Base-by-base conservation (phyloP, 1,140 invertebrate species). In the Neotoxoptera formosana region DNA sequence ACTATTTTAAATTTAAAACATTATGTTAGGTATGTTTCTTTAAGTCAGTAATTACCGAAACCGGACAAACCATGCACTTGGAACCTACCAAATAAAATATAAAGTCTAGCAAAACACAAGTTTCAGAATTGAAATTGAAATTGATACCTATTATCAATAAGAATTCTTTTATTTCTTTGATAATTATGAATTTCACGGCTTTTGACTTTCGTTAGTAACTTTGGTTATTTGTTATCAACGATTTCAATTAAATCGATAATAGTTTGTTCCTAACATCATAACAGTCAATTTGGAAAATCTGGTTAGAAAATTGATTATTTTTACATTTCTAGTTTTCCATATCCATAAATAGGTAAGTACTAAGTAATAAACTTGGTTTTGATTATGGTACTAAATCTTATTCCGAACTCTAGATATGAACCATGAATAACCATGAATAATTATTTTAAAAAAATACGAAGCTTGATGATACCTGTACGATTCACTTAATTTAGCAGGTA, bases 231-330 rank as follows among this genome's bases (percentile, higher is more conserved):
- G 34, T 83, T 83, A 83, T 83, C 76, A 83, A 83, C 34, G 17
- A 1, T 36, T 23, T 36, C 17, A 23, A 36, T 36, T 83, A 36
- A 48, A 53, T 86, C 81, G 25, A 56, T 90, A 60, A 41, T 47
- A 60, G 36, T 30, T 90, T 90, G 88, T 60, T 60, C 25, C 88
- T 90, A 90, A 60, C 53, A 60, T 90, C 88, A 89, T 34, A 51
- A 11, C 34, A 25, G 9, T 89, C 47, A n/a, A 88, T 88, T 48
- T 88, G 86, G 48, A 36, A 76, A 48, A 88, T 88, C 30, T 88
- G 86, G 48, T 25, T 76, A 14, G n/a, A 76, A 89, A 89, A 89
- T 89, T 89, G 87, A 56, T 89, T 89, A 56, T 89, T 89, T 34
- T 88, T 88, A 88, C 86, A 48, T 51, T 88, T 88, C 17, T 76